phyloP scores from a whole-genome alignment of 2,888 invertebrate species.

The Pterostichus madidus region DNA sequence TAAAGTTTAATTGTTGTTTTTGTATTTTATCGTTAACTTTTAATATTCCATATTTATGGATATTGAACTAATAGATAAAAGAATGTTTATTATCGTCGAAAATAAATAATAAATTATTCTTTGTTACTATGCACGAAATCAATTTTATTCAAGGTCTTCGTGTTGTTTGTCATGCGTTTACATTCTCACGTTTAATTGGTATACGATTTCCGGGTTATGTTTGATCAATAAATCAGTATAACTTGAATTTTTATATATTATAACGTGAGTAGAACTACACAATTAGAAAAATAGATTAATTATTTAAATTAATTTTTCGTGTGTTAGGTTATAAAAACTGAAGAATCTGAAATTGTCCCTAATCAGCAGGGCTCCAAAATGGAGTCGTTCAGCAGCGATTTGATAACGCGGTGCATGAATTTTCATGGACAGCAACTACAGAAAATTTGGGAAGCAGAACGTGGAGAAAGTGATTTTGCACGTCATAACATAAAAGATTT shows the following conservation, averaged over 20 bases:
- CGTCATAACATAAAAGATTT: slow-evolving; percentile 81
- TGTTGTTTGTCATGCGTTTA: slow-evolving; percentile 45
- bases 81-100: slow-evolving; percentile 45
- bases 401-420: slow-evolving; percentile 86
- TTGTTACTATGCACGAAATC: slow-evolving; percentile 62
- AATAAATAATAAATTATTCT: slow-evolving; percentile 25
- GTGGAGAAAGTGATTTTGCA: slow-evolving; percentile 86
- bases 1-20: slow-evolving; percentile 42
- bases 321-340: slow-evolving; percentile 51
- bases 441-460: slow-evolving; percentile 92
- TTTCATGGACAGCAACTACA: slow-evolving; percentile 93
- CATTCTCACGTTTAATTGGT: slow-evolving; percentile 39
- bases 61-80: slow-evolving; percentile 47
- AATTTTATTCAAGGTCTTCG: slow-evolving; percentile 63
- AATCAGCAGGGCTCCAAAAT: slow-evolving; percentile 71
- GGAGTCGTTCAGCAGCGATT: slow-evolving; percentile 79
- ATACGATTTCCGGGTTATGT: slow-evolving; percentile 34
- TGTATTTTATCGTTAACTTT: slow-evolving; percentile 42
- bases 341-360: slow-evolving; percentile 41
- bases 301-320: slow-evolving; percentile 14
- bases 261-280: slow-evolving; percentile 32
- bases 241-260: slow-evolving; percentile 16
- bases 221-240: slow-evolving; percentile 46
- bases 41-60: slow-evolving; percentile 53
- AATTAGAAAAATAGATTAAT: slow-evolving; percentile 17